These are phyloP conservation scores for Nemotelus pantherinus DNA, from an alignment of 2,888 invertebrate species.

Conservation along the genomic window DNA sequence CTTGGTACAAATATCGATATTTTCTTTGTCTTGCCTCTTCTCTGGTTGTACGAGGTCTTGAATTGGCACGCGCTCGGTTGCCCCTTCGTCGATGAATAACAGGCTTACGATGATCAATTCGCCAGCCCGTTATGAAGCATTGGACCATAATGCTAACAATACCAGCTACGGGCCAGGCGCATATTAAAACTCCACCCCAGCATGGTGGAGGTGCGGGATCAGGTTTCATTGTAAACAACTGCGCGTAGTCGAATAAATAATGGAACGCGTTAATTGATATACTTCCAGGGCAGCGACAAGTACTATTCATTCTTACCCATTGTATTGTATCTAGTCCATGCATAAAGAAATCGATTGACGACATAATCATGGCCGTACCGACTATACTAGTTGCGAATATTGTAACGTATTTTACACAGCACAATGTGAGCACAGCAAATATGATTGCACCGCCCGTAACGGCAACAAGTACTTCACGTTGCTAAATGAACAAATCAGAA, in stretches of 20 bases:
- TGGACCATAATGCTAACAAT: conserved; percentile 64
- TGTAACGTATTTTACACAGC: conserved; percentile 64
- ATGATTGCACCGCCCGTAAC: conserved; percentile 64
- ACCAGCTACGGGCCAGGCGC: conserved; percentile 63
- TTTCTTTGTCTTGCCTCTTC: conserved; percentile 85
- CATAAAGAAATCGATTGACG: conserved; percentile 64
- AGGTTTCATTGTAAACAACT: conserved; percentile 61
- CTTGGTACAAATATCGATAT: conserved; percentile 88
- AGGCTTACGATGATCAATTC: conserved; percentile 63
- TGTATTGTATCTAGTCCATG: conserved; percentile 62
- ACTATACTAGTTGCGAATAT: conserved; percentile 64
- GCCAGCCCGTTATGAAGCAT: conserved; percentile 65
- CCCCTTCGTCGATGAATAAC: conserved; percentile 57
- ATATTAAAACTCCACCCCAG: conserved; percentile 63
- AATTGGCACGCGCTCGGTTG: conserved; percentile 57
- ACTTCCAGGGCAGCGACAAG: background rate
- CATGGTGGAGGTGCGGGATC: conserved; percentile 64
- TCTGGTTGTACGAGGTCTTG: conserved; percentile 77
- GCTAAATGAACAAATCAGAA: conserved; percentile 53
- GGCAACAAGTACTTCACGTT: conserved; percentile 64
- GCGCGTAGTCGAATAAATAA: background rate
- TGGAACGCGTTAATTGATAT: conserved; percentile 2
- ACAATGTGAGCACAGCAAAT: conserved; percentile 63
- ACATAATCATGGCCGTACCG: conserved; percentile 64
- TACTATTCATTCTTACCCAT: conserved; percentile 57